Percentiles rank a stretch among this genome's conserved stretches.
phyloP scores from a whole-genome alignment of 64 coral and sea anemone species.

The Pocillopora verrucosa region DNA sequence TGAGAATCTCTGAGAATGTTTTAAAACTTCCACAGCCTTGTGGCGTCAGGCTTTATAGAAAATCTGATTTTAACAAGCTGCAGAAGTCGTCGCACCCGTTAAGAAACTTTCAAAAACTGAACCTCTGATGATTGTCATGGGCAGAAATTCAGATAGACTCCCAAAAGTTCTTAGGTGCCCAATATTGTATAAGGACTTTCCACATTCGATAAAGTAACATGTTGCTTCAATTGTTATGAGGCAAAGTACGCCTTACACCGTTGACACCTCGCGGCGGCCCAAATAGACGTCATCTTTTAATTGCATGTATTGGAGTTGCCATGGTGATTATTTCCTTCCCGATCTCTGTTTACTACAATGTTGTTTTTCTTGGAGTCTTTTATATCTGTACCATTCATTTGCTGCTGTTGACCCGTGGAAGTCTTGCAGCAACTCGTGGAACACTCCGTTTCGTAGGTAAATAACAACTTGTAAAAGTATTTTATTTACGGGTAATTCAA shows the following conservation, averaged over 20 bases:
- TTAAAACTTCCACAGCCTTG: too few species aligned
- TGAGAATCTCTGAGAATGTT: too few species aligned
- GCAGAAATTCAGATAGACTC: too few species aligned
- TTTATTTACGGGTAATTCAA: too few species aligned
- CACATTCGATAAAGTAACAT: neutral
- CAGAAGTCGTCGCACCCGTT: too few species aligned
- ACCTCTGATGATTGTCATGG: too few species aligned
- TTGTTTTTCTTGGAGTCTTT: conserved; percentile 68
- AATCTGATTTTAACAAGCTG: too few species aligned
- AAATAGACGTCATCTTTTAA: neutral
- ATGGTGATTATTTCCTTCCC: conserved; percentile 61
- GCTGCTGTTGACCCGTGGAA: conserved; percentile 45
- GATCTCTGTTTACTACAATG: conserved; percentile 74
- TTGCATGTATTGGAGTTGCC: conserved; percentile 61
- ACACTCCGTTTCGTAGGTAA: conserved; percentile 59
- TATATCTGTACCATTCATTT: conserved; percentile 67
- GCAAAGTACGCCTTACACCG: conserved; percentile 42
- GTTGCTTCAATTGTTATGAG: neutral
- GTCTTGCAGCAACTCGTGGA: conserved; percentile 69
- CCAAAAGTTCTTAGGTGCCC: too few species aligned
- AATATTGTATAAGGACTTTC: too few species aligned
- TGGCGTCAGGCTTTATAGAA: too few species aligned
- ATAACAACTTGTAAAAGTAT: too few species aligned
- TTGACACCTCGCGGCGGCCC: conserved; percentile 35
- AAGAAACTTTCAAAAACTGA: too few species aligned